Conservation (phyloP, 2,113 vertebrate species). For the Neotoma lepida region DNA sequence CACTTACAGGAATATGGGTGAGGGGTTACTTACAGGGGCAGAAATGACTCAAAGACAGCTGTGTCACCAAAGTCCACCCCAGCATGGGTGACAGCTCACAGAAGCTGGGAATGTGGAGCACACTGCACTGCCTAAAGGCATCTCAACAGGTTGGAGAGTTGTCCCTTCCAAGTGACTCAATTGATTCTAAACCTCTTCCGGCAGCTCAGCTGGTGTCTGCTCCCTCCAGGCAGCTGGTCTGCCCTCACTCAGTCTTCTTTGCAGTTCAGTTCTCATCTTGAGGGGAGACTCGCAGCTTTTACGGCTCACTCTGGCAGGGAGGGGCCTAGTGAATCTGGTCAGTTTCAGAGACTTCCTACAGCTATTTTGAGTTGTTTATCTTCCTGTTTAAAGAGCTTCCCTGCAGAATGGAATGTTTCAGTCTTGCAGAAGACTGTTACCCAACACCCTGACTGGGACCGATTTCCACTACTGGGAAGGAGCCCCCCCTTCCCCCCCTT, state of each 20-base stretch:
- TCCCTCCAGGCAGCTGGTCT: neutral
- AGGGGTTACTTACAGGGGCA: neutral
- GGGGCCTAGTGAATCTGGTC: neutral
- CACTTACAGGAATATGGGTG: neutral
- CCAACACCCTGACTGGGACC: conserved; percentile 39
- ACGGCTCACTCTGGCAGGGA: neutral
- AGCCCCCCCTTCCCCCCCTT: conserved; percentile 35
- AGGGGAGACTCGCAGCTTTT: neutral
- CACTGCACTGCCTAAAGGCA: neutral
- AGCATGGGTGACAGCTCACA: neutral
- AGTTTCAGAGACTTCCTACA: neutral
- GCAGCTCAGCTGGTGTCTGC: neutral
- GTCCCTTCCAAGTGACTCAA: neutral
- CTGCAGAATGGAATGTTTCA: neutral
- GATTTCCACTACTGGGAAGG: conserved; percentile 45
- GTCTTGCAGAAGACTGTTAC: neutral
- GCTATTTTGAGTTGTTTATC: neutral
- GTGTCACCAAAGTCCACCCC: neutral
- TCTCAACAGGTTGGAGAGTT: neutral
- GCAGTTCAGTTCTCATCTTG: neutral
- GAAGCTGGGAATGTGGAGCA: neutral
- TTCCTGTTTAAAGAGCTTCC: neutral
- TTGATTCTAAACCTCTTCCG: neutral
- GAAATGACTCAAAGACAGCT: neutral
- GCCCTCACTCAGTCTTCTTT: neutral